These are phyloP conservation scores for Neelides sp. DNA, from an alignment of 1,140 invertebrate species.

Conservation along the genomic window DNA sequence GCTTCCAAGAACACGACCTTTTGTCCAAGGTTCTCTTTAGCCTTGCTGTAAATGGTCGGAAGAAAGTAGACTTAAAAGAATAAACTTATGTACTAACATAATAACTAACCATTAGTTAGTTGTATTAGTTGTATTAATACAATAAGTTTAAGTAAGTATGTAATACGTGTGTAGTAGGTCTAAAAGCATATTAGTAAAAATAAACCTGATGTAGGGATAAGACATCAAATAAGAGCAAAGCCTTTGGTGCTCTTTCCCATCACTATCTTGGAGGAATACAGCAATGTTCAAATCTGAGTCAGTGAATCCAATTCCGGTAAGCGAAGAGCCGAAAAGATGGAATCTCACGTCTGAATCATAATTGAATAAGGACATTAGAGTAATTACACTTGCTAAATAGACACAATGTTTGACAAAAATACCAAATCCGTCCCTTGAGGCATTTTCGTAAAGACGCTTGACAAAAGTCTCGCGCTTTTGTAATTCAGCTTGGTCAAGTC, in stretches of 20 bases:
- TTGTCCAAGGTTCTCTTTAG: constrained; percentile 14
- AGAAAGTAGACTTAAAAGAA: neutral
- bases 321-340: constrained; percentile 23
- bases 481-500: constrained; percentile 12
- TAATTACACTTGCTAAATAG: neutral
- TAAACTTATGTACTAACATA: neutral
- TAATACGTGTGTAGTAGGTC: constrained; percentile 4
- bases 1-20: constrained; percentile 16
- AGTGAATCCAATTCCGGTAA: constrained; percentile 23
- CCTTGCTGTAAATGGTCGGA: too few relatives aligned
- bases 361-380: neutral
- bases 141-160: neutral
- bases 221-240: neutral
- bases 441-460: constrained; percentile 1
- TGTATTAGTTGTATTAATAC: neutral
- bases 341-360: neutral
- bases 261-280: neutral
- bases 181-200: constrained; percentile 12
- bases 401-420: neutral
- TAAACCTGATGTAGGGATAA: neutral
- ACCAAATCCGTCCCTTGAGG: constrained; percentile 5
- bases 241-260: neutral
- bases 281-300: constrained; percentile 28
- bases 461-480: constrained; percentile 8
- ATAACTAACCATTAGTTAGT: neutral